phyloP scores from a whole-genome alignment of 2,888 invertebrate species.

The Lepas anatifera region DNA sequence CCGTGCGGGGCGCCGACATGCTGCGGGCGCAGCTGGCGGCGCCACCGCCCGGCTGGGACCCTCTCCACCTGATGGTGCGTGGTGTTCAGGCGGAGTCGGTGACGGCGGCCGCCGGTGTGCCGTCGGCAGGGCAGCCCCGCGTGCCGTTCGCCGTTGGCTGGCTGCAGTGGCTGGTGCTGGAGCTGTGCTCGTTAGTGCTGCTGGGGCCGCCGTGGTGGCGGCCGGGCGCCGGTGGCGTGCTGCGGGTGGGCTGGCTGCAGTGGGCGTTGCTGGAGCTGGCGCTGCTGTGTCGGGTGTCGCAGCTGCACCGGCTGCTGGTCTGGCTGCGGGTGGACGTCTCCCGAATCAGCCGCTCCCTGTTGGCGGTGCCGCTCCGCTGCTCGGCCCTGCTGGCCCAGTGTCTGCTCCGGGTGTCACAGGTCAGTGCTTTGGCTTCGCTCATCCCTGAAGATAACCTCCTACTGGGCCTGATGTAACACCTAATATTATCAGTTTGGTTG shows the following conservation, averaged over 20 bases:
- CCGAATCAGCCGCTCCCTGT: neutral
- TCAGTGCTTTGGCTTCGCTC: too few species aligned
- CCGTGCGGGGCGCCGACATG: neutral
- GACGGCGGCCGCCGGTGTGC: neutral
- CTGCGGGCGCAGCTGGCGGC: neutral
- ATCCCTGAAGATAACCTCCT: too few species aligned
- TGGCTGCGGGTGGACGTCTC: neutral
- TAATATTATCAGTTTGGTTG: too few species aligned
- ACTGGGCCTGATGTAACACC: too few species aligned
- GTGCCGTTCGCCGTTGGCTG: neutral
- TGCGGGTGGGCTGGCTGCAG: conserved; percentile 7
- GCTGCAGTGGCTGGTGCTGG: conserved; percentile 12
- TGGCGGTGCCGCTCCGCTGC: neutral
- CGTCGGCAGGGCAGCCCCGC: neutral
- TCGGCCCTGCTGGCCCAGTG: neutral
- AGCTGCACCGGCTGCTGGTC: conserved; percentile 10
- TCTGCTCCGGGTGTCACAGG: neutral
- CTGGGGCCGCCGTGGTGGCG: neutral
- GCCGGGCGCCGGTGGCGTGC: neutral
- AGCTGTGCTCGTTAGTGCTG: conserved; percentile 1
- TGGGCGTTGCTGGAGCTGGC: conserved; percentile 10
- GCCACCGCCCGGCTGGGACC: neutral
- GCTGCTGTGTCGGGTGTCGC: neutral
- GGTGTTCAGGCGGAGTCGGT: neutral
- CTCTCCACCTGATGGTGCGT: neutral